A percentile compares a stretch with the other conserved stretches of the same genome.
Conservation (phyloP, 1,140 invertebrate species). For the Callitettix versicolor region DNA sequence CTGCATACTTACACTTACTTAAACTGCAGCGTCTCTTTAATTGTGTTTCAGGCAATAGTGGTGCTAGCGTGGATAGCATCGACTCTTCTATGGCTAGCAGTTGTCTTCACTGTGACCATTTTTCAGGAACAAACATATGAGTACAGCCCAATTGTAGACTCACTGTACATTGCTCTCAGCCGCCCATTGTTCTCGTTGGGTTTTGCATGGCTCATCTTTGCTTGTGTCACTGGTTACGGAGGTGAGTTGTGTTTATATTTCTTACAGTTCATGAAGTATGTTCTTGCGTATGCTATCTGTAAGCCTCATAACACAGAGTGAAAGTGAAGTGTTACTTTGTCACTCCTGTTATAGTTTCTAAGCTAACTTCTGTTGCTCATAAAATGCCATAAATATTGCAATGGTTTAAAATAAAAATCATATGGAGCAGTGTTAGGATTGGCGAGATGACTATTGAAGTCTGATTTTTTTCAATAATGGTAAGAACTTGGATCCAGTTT, state of each 20-base stretch:
- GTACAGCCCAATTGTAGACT: background rate
- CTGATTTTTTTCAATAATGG: background rate
- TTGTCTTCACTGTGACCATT: background rate
- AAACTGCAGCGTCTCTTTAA: too few relatives aligned
- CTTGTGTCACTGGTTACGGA: background rate
- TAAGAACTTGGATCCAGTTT: too few relatives aligned
- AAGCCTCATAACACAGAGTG: too few relatives aligned
- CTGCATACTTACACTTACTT: too few relatives aligned
- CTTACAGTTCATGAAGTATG: background rate
- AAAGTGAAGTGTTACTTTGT: too few relatives aligned
- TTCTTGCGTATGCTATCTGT: too few relatives aligned
- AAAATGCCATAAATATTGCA: too few relatives aligned
- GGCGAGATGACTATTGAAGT: background rate
- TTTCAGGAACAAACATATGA: background rate
- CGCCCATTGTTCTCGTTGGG: background rate
- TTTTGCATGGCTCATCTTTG: background rate
- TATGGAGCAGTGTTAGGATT: background rate
- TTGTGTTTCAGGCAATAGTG: background rate
- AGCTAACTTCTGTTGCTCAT: too few relatives aligned
- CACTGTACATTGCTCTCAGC: conserved; percentile 1
- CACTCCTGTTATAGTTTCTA: too few relatives aligned
- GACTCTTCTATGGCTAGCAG: background rate
- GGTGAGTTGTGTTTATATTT: background rate
- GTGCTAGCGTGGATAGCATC: background rate
- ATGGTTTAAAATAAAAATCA: too few relatives aligned